Base-by-base conservation (phyloP, 1,140 invertebrate species). In the Penaeus vannamei region DNA sequence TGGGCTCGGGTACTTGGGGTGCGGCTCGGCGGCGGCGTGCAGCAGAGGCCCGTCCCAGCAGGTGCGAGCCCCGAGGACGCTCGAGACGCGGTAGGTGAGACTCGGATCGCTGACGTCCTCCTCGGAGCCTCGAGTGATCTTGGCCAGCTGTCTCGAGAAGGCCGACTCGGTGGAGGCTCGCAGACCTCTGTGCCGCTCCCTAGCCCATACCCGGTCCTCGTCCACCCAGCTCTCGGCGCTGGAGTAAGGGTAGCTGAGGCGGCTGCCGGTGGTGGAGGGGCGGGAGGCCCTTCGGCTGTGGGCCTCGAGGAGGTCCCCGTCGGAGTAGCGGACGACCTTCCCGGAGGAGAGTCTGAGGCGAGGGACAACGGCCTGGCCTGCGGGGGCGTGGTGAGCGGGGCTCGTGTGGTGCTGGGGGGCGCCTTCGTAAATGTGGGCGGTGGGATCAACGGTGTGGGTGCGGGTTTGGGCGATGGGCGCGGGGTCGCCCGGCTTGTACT, bases 131-230 rank as follows among this genome's bases (percentile, higher is more conserved):
- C 89, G 61, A 26, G 89, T 90, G n/a, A 91, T 88, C 76, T 85
- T 90, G 22, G 89, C 89, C 59, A 91, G 61, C 76, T 91, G 91
- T 36, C 85, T 87, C 53, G 91, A 91, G 69, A 91, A 91, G 22
- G 91, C 79, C 12, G 89, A 88, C 60, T 89, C 87, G 5, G 82
- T 77, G 36, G 87, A 72, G 23, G 87, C 62, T 61, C 60, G 77
- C 29, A 84, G 87, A 23, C 85, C 60, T 46, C 76, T 86, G 26
- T 86, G 85, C 32, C 53, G 14, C 4, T 77, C 87, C 42, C 79
- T 69, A 29, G 32, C 76, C 87, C 87, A 89, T 77, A 46, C 17
- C 53, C 81, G 87, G 32, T 83, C 79, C 69, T 83, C 79, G n/a
- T 84, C 82, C 19, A 59, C n/a, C 87, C 82, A 89, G 66, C 29